A percentile compares a stretch with the other conserved stretches of the same genome.
These are phyloP conservation scores for Oostethus manadensis DNA, from an alignment of 2,113 vertebrate genomes.

Conservation along the genomic window DNA sequence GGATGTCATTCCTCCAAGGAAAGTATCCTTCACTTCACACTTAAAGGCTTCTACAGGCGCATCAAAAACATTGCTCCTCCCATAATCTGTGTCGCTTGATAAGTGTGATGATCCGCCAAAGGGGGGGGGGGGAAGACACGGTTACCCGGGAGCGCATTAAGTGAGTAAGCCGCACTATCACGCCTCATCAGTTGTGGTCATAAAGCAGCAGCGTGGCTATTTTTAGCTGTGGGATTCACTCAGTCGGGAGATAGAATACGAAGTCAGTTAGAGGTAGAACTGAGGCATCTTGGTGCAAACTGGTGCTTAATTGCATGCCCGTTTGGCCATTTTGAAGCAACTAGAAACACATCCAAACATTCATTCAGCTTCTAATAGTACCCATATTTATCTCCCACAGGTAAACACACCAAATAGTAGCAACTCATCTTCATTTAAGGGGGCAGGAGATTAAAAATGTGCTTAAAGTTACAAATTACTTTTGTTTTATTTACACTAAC, in stretches of 20 bases:
- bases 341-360: too few relatives aligned
- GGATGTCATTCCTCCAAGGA: slow-evolving; percentile 5
- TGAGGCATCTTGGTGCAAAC: slow-evolving; percentile 42
- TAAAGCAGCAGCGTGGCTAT: slow-evolving; percentile 43
- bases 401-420: too few relatives aligned
- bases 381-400: too few relatives aligned
- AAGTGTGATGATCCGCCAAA: slow-evolving; percentile 10
- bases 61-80: slow-evolving; percentile 16
- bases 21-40: slow-evolving; percentile 27
- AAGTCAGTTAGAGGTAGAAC: slow-evolving; percentile 34
- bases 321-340: neutral
- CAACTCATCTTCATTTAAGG: too few relatives aligned
- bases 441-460: too few relatives aligned
- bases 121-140: slow-evolving; percentile 16
- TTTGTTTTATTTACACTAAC: too few relatives aligned
- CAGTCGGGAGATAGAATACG: slow-evolving; percentile 14
- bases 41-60: slow-evolving; percentile 4
- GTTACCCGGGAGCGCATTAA: slow-evolving; percentile 29
- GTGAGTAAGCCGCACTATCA: slow-evolving; percentile 41
- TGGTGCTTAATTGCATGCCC: slow-evolving; percentile 5
- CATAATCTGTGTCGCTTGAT: slow-evolving; percentile 8
- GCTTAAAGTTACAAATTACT: too few relatives aligned
- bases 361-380: too few relatives aligned
- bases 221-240: slow-evolving; percentile 50
- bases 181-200: slow-evolving; percentile 53